Base-by-base conservation (phyloP, 2,113 vertebrate species). In the Callaeas wilsoni region DNA sequence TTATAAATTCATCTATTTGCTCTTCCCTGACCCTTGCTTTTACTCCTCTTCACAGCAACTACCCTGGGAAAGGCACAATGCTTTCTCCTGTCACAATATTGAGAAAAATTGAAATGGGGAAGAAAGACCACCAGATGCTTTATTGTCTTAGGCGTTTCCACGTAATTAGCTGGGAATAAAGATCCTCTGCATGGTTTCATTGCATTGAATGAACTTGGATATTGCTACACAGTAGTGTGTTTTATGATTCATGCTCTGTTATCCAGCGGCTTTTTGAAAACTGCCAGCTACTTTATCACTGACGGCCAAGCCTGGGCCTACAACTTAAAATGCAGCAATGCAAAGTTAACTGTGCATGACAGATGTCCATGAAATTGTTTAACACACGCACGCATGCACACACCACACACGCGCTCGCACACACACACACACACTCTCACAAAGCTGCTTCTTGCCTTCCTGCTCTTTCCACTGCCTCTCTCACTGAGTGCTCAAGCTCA, bases 1-100 rank as follows among this genome's bases (percentile, higher is more conserved):
- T 99, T 99, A 99, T 99, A 99, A 99, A 99, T 99, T 99, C 99
- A 99, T 99, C 98, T 99, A 98, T 99, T 99, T 99, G 99, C 99
- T 99, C 99, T 99, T 98, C 96, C 96, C 98, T 99, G 99, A 99
- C 99, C 99, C 98, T 97, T 96, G 97, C 98, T 98, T 99, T 98
- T 98, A 97, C 97, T 96, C 96, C 97, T 98, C 97, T 97, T 98
- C 97, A 96, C 97, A 97, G 98, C 96, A 98, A 98, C 98, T 97
- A 98, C 95, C 97, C 98, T 97, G 98, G 98, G 98, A 98, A 98
- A 98, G 98, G 98, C 98, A 99, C 99, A 99, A 99, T 99, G 98
- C 99, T 98, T 98, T 98, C 98, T 98, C 98, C 99, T 99, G 99
- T 99, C 99, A 99, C 98, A 98, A 98, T 98, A 98, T 98, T 98